Conservation (phyloP, 2,888 invertebrate genomes). For the Drosophila dives region DNA sequence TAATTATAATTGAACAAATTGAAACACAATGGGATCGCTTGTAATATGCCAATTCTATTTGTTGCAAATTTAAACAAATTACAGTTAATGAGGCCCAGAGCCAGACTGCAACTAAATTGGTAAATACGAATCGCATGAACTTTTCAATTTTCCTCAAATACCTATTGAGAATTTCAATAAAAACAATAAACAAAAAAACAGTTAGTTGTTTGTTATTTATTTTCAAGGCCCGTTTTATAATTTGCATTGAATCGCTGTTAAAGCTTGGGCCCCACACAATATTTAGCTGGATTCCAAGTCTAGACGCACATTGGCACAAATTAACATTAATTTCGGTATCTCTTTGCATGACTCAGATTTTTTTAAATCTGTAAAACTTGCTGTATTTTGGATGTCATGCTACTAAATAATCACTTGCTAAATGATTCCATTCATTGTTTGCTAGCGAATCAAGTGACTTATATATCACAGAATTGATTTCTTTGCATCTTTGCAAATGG, state of each 20-base stretch:
- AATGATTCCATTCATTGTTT: constrained; percentile 52
- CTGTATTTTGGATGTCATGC: constrained; percentile 61
- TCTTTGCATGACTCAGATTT: constrained; percentile 52
- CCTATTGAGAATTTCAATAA: constrained; percentile 36
- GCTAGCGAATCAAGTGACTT: constrained; percentile 66
- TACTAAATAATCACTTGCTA: constrained; percentile 72
- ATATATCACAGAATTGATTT: constrained; percentile 11
- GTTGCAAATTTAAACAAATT: constrained; percentile 49
- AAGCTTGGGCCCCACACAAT: constrained; percentile 2
- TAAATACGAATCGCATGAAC: constrained; percentile 27
- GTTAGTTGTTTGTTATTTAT: constrained; percentile 26
- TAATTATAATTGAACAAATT: constrained; percentile 20
- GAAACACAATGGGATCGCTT: constrained; percentile 33
- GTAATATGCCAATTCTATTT: constrained; percentile 37
- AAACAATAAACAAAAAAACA: constrained; percentile 23
- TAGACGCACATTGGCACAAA: constrained; percentile 51
- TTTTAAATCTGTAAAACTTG: constrained; percentile 33
- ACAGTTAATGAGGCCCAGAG: constrained; percentile 51
- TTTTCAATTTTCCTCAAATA: constrained; percentile 41
- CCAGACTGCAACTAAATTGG: constrained; percentile 27
- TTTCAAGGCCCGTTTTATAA: constrained; percentile 59
- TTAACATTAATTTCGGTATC: constrained; percentile 66
- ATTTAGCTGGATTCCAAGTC: constrained; percentile 26
- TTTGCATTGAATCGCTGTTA: constrained; percentile 67
- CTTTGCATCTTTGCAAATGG: constrained; percentile 24